Percentiles rank a stretch among this genome's conserved stretches.
Evolutionary conservation across 2,888 invertebrate species (phyloP).

Genomic region (Eupeodes latifasciatus): DNA sequence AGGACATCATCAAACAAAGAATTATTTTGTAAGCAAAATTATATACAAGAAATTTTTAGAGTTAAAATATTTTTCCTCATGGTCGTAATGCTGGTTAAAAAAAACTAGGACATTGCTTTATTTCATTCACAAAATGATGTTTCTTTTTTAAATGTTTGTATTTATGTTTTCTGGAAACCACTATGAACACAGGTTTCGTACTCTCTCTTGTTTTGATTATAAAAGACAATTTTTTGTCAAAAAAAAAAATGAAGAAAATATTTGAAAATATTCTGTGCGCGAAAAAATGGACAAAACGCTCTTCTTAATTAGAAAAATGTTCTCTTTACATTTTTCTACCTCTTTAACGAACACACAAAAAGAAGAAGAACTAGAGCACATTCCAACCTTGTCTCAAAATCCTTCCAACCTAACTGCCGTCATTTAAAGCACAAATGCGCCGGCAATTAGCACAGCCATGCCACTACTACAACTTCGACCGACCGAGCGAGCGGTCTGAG

Average conservation of each 20-base stretch:
- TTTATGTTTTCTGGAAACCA: not conserved
- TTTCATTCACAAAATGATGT: not conserved
- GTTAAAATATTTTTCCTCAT: not conserved
- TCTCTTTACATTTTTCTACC: conserved; percentile 20
- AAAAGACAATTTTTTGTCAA: conserved; percentile 31
- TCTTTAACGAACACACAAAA: not conserved
- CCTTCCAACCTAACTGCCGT: conserved; percentile 8
- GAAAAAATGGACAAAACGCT: conserved; percentile 9
- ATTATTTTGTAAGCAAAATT: not conserved
- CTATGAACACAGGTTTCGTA: not conserved
- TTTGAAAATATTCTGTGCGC: conserved; percentile 8
- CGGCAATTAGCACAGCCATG: conserved; percentile 56
- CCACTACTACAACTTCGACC: too few relatives aligned
- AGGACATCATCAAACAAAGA: conserved; percentile 28
- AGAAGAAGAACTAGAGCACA: not conserved
- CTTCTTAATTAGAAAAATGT: conserved; percentile 59
- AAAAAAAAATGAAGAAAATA: not conserved
- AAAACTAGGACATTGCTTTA: conserved; percentile 6
- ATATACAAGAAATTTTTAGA: not conserved
- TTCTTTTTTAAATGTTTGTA: not conserved
- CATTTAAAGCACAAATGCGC: conserved; percentile 61
- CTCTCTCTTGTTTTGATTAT: not conserved
- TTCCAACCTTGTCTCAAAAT: not conserved
- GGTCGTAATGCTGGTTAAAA: not conserved
- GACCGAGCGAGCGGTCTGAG: not conserved